Conservation (phyloP, 2,888 invertebrate genomes). For the Neoscelio sp. region DNA sequence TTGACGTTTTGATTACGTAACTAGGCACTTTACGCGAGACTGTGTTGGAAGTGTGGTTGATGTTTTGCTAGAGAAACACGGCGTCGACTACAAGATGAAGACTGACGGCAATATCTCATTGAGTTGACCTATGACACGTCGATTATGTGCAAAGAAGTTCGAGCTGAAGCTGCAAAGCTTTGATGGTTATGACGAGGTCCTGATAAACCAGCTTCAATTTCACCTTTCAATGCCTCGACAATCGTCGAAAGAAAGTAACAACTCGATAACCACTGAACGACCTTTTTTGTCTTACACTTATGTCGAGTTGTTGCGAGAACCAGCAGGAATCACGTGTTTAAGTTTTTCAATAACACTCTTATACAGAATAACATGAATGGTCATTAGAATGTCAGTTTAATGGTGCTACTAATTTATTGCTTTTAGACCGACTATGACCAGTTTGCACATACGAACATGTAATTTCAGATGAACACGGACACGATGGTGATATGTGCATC, state of each 20-base stretch:
- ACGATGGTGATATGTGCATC: slow-evolving; percentile 12
- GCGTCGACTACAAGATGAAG: slow-evolving; percentile 77
- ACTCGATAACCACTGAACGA: slow-evolving; percentile 45
- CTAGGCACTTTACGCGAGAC: slow-evolving; percentile 52
- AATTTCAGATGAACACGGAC: not conserved
- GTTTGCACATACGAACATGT: slow-evolving; percentile 8
- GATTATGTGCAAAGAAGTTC: slow-evolving; percentile 73
- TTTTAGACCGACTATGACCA: not conserved
- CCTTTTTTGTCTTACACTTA: slow-evolving; percentile 54
- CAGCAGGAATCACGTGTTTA: slow-evolving; percentile 16
- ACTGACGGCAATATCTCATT: slow-evolving; percentile 78
- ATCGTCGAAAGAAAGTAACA: slow-evolving; percentile 58
- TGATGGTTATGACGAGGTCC: slow-evolving; percentile 46
- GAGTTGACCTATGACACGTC: slow-evolving; percentile 80
- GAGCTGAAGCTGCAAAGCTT: slow-evolving; percentile 57
- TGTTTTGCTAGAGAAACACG: slow-evolving; percentile 76
- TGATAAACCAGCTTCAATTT: slow-evolving; percentile 61
- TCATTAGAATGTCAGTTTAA: not conserved
- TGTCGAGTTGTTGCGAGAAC: slow-evolving; percentile 10
- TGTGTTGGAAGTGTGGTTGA: slow-evolving; percentile 44
- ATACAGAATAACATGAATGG: not conserved
- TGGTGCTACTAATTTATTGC: not conserved
- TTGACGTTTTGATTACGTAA: slow-evolving; percentile 36
- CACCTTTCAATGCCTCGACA: slow-evolving; percentile 64
- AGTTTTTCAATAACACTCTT: not conserved